phyloP scores from a whole-genome alignment of 2,113 vertebrate genomes.

The Salvelinus namaycush region DNA sequence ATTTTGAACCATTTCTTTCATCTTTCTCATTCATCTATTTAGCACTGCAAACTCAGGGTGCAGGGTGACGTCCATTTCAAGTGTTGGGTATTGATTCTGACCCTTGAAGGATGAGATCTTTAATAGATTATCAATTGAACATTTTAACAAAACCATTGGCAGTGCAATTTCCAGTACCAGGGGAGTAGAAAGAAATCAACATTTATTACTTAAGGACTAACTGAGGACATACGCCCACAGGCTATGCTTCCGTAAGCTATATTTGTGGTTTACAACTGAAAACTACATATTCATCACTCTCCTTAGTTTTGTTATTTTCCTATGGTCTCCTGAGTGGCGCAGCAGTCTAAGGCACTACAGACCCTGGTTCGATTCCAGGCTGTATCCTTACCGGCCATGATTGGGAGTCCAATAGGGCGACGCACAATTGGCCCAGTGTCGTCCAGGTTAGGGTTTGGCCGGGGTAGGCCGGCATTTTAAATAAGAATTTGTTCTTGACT shows the following conservation, averaged over 20 bases:
- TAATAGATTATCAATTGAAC: neutral
- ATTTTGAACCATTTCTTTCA: constrained; percentile 52
- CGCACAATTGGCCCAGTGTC: too few species aligned
- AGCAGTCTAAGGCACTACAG: too few species aligned
- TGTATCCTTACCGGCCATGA: too few species aligned
- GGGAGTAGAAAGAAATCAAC: neutral
- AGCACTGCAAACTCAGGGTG: constrained; percentile 65
- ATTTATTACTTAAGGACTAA: neutral
- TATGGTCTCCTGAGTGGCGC: too few species aligned
- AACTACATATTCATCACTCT: neutral
- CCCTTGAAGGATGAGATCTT: neutral
- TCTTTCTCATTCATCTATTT: constrained; percentile 46
- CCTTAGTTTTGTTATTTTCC: neutral
- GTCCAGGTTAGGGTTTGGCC: too few species aligned
- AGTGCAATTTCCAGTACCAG: neutral
- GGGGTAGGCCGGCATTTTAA: too few species aligned
- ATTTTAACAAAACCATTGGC: neutral
- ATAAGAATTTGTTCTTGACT: too few species aligned
- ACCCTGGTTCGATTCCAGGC: too few species aligned
- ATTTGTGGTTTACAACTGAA: neutral
- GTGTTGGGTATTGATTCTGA: neutral
- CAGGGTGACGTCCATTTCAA: constrained; percentile 23
- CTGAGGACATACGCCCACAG: neutral
- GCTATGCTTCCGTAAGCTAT: neutral
- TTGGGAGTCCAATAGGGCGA: too few species aligned